These are phyloP conservation scores for Phrynocephalus versicolor DNA, from an alignment of 2,113 vertebrate species.

Conservation along the genomic window DNA sequence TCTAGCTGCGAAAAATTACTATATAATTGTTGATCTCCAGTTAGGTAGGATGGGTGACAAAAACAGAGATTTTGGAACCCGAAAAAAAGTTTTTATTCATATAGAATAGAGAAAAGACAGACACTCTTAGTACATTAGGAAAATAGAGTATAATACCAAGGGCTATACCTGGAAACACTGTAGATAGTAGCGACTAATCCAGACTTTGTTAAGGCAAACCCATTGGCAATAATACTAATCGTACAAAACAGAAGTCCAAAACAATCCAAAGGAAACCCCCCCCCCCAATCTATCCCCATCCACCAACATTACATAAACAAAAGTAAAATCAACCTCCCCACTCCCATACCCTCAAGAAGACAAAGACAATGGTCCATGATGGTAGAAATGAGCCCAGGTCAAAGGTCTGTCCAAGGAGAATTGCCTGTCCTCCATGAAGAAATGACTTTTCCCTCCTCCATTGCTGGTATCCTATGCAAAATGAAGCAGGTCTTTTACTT, in stretches of 20 bases:
- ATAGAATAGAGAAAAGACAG: conserved; percentile 26
- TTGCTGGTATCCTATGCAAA: background rate
- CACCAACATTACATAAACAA: background rate
- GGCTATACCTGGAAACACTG: conserved; percentile 8
- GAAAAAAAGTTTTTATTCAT: conserved; percentile 23
- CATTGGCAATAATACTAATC: conserved; percentile 11
- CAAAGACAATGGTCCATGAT: background rate
- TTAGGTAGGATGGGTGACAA: background rate
- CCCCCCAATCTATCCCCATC: background rate
- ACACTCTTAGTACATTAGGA: conserved; percentile 26
- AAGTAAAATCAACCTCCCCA: background rate
- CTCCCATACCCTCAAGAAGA: background rate
- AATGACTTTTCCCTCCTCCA: no score
- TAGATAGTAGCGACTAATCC: background rate
- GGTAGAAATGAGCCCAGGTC: background rate
- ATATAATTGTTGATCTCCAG: no score
- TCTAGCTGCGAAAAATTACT: no score
- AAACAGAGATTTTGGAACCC: conserved; percentile 3
- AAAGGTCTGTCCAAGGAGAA: background rate
- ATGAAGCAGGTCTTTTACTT: background rate
- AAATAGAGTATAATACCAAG: conserved; percentile 29
- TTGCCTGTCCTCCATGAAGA: background rate
- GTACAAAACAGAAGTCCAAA: background rate
- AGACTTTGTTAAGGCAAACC: conserved; percentile 4
- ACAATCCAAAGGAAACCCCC: conserved; percentile 5